A percentile compares a stretch with the other conserved stretches of the same genome.
Conservation (phyloP, 2,888 invertebrate species). For the Tipula vernalis region DNA sequence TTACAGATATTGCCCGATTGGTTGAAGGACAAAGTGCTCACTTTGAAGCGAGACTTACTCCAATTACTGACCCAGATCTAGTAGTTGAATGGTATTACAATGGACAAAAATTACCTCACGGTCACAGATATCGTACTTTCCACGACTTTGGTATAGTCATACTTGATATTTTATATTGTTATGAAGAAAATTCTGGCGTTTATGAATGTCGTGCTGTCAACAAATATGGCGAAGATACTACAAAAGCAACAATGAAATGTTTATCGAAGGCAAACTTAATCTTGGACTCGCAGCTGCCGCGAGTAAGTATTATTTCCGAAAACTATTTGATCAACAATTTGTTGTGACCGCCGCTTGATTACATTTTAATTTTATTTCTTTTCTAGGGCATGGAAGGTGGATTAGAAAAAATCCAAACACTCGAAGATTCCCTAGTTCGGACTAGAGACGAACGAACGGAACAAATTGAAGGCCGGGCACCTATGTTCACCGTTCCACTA, state of each 20-base stretch:
- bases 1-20: constrained; percentile 68
- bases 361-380: constrained; percentile 10
- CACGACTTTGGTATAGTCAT: constrained; percentile 96
- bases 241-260: constrained; percentile 74
- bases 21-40: constrained; percentile 93
- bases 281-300: constrained; percentile 84
- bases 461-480: constrained; percentile 72
- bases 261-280: constrained; percentile 80
- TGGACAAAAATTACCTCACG: constrained; percentile 81
- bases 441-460: constrained; percentile 57
- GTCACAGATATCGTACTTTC: constrained; percentile 94
- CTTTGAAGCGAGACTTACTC: constrained; percentile 84
- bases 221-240: constrained; percentile 78
- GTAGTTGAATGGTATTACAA: constrained; percentile 94
- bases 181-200: constrained; percentile 89
- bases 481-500: constrained; percentile 79
- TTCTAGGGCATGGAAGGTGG: constrained; percentile 85
- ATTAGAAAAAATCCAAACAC: constrained; percentile 79
- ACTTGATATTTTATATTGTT: constrained; percentile 88
- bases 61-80: constrained; percentile 88
- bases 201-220: constrained; percentile 91
- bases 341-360: neutral
- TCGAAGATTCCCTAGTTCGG: constrained; percentile 81
- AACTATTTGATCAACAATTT: constrained; percentile 11
- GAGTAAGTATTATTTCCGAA: constrained; percentile 42